These are phyloP conservation scores for Desmodus rotundus DNA, from an alignment of 2,113 vertebrate species.

Conservation along the genomic window DNA sequence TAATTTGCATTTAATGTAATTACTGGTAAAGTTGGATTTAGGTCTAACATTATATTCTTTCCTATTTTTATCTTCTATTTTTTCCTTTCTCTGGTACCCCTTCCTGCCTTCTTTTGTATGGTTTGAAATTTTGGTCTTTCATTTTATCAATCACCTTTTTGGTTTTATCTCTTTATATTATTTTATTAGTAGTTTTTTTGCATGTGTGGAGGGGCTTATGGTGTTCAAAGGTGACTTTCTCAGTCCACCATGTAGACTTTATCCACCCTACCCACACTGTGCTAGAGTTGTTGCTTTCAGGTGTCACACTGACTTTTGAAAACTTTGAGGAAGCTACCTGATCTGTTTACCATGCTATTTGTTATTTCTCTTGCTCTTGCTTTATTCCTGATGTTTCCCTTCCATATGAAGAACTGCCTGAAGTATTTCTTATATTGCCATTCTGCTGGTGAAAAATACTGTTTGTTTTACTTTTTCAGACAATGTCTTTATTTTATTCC, in stretches of 20 bases:
- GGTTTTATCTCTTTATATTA: not conserved
- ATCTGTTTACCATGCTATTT: not conserved
- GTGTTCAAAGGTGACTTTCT: not conserved
- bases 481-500: not conserved
- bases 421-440: not conserved
- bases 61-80: not conserved
- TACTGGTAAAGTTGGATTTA: not conserved
- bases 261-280: not conserved
- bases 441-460: not conserved
- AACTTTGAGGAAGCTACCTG: not conserved
- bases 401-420: not conserved
- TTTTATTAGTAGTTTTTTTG: not conserved
- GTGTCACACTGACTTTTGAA: not conserved
- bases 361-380: not conserved
- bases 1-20: not conserved
- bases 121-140: not conserved
- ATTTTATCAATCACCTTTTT: not conserved
- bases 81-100: not conserved
- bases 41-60: not conserved
- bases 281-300: constrained; percentile 6
- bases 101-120: not conserved
- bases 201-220: too few relatives aligned
- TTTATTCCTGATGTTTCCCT: not conserved
- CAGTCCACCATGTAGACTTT: not conserved
- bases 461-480: not conserved